Conservation (phyloP, 2,797 vertebrate species). For the Muscicapa striata region DNA sequence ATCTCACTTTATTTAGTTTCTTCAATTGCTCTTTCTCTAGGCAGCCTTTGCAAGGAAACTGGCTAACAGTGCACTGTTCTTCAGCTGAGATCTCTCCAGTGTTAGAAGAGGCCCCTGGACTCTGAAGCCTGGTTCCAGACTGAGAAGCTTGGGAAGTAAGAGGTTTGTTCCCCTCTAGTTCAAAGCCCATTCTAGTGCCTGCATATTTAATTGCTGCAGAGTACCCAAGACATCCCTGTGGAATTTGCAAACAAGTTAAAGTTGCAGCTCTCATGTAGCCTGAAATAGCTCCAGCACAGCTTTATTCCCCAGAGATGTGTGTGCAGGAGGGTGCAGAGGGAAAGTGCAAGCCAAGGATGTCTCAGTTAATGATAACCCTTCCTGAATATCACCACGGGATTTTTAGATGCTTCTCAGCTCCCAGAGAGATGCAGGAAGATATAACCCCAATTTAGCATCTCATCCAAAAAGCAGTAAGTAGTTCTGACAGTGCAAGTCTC, state of each 20-base stretch:
- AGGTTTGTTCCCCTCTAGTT: neutral
- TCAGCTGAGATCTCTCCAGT: neutral
- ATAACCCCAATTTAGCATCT: neutral
- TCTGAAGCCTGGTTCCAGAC: neutral
- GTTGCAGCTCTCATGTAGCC: neutral
- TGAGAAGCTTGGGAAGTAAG: neutral
- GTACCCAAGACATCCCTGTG: neutral
- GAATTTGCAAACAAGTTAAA: neutral
- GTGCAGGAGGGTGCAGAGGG: neutral
- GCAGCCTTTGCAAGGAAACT: neutral
- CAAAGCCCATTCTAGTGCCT: neutral
- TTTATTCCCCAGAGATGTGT: neutral
- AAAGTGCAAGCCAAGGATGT: neutral
- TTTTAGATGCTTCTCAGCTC: conserved; percentile 14
- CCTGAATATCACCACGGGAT: neutral
- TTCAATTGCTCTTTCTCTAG: neutral
- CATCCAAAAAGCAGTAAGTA: neutral
- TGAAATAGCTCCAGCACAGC: neutral
- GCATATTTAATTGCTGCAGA: neutral
- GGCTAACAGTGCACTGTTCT: neutral
- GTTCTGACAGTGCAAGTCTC: conserved; percentile 22
- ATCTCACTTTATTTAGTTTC: neutral
- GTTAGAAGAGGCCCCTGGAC: neutral
- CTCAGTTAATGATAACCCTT: neutral
- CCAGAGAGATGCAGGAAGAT: neutral